Base-by-base conservation (phyloP, 2,888 invertebrate genomes). In the Abrostola tripartita region DNA sequence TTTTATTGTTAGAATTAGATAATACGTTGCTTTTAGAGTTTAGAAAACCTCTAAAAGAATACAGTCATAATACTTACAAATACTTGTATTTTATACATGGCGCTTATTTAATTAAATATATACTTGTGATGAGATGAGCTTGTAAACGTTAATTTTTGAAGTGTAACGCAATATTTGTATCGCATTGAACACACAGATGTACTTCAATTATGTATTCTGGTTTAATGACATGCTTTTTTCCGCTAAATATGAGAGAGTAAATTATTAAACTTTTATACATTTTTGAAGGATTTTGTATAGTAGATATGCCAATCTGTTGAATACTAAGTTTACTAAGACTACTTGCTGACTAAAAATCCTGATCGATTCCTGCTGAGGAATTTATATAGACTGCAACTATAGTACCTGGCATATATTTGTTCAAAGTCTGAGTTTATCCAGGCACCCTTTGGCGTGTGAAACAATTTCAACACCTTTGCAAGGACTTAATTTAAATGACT, bases 1-100 rank as follows among this genome's bases (percentile, higher is more conserved):
- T 91, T 91, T 90, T 88, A 85, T 88, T 86, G 80, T 85, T 88
- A 87, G 83, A 81, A 80, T 83, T 84, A 86, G 81, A 76, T 67
- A 76, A 69, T 74, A 73, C 78, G 68, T 85, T 79, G 88, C 87
- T 89, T 88, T 81, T 85, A 84, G 83, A 79, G 70, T 75, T 81
- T 79, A 81, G 75, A 70, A 65, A 61, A 79, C 68, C 77, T 81
- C 77, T 76, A 74, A 80, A 78, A 78, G 74, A 77, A 69, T 63
- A 79, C 68, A 70, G 78, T 76, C 78, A 68, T 76, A 68, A 77
- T 78, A 73, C 68, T 68, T 78, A 68, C 75, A 68, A 62, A 68
- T 51, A 53, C 68, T 63, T 70, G 80, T 79, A 76, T 68, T 60
- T 61, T 52, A 51, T 78, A 76, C 71, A 74, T 76, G 80, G 70